Conservation (phyloP, 2,113 vertebrate genomes). For the Caretta caretta region DNA sequence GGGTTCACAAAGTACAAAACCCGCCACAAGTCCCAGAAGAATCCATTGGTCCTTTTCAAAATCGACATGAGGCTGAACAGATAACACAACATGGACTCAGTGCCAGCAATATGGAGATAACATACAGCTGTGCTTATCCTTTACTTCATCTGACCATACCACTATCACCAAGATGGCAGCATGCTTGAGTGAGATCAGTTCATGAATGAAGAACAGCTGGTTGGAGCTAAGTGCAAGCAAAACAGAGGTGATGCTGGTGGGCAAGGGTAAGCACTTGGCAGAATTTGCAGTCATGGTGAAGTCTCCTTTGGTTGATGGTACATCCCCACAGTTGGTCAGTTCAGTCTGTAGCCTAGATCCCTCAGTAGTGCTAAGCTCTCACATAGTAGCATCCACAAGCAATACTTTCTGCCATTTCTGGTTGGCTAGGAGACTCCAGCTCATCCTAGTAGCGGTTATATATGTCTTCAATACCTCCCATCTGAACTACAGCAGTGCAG, state of each 20-base stretch:
- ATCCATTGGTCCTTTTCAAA: neutral
- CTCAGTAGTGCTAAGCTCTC: neutral
- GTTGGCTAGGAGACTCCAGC: neutral
- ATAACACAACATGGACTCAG: neutral
- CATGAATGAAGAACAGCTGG: neutral
- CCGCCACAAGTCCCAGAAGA: neutral
- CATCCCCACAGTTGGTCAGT: neutral
- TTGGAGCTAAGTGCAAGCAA: neutral
- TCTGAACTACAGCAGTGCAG: neutral
- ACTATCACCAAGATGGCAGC: neutral
- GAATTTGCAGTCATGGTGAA: neutral
- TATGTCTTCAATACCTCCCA: neutral
- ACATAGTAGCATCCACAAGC: neutral
- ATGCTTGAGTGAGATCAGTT: neutral
- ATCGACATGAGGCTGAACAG: neutral
- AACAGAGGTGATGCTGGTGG: neutral
- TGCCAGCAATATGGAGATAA: neutral
- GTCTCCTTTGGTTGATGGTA: neutral
- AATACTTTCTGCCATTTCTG: neutral
- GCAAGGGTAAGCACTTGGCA: neutral
- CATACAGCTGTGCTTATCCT: neutral
- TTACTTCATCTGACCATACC: neutral
- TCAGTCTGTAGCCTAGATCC: neutral
- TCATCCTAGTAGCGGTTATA: neutral
- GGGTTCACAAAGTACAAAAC: no score